Percentiles rank a stretch among this genome's conserved stretches.
Evolutionary conservation across 2,113 vertebrate species (phyloP).

Genomic region (Cephalopholis sonnerati): DNA sequence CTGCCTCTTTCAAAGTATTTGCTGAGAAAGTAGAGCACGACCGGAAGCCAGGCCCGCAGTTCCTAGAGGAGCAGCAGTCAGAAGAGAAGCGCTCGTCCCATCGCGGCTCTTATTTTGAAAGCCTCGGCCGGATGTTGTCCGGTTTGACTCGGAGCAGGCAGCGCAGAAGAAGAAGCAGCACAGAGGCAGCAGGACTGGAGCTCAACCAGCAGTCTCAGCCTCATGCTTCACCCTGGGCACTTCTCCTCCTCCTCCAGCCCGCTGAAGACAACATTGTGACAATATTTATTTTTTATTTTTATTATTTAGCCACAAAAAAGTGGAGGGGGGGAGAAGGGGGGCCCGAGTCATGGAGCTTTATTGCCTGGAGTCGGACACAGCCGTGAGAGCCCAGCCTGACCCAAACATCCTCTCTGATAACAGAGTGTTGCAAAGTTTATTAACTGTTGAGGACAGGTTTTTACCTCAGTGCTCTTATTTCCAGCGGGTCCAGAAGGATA

Average conservation of each 20-base stretch:
- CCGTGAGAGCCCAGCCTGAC: constrained; percentile 90
- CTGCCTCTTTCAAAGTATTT: constrained; percentile 20
- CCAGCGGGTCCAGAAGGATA: constrained; percentile 94
- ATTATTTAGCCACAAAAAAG: constrained; percentile 32
- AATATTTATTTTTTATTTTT: constrained; percentile 60
- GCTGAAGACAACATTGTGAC: constrained; percentile 64
- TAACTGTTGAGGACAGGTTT: constrained; percentile 93
- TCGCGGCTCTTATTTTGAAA: constrained; percentile 57
- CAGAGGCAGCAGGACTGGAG: constrained; percentile 73
- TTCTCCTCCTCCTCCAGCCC: constrained; percentile 60
- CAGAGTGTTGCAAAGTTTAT: constrained; percentile 92
- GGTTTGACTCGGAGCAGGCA: background rate
- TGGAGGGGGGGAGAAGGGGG: constrained; percentile 46
- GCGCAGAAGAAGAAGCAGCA: constrained; percentile 49
- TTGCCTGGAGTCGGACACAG: constrained; percentile 91
- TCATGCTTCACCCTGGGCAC: constrained; percentile 78
- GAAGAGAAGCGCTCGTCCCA: too few species aligned
- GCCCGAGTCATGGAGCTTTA: constrained; percentile 90
- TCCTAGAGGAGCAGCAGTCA: background rate
- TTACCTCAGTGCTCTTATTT: constrained; percentile 93
- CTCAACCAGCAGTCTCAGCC: constrained; percentile 66
- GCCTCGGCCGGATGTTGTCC: background rate
- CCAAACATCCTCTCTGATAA: constrained; percentile 91
- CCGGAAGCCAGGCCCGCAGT: constrained; percentile 3
- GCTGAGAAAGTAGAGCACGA: background rate